These are phyloP conservation scores for Antechinus flavipes DNA, from an alignment of 2,113 vertebrate genomes.

Conservation along the genomic window DNA sequence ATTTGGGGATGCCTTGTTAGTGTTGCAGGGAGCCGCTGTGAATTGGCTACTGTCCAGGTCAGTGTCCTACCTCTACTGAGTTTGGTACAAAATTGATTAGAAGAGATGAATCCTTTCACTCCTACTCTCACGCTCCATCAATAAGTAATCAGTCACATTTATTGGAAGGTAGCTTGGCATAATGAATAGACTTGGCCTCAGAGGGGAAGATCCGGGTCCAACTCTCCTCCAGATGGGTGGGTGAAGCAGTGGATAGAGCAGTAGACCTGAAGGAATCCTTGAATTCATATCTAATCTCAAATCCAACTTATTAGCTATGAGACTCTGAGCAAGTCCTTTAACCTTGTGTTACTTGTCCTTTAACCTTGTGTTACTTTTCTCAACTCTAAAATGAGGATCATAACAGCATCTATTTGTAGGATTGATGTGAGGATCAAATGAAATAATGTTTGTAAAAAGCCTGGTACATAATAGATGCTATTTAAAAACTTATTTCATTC, in stretches of 20 bases:
- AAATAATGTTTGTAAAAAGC: neutral
- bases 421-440: neutral
- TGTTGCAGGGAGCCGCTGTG: accelerated
- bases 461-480: neutral
- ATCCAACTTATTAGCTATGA: neutral
- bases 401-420: neutral
- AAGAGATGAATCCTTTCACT: neutral
- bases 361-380: neutral
- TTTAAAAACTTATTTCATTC: neutral
- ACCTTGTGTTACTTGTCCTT: neutral
- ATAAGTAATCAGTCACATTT: neutral
- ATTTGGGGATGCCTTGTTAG: too few species aligned
- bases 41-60: accelerated
- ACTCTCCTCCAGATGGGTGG: neutral
- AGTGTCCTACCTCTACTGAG: neutral
- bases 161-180: neutral
- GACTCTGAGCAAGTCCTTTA: neutral
- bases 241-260: neutral
- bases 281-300: neutral
- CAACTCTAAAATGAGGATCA: neutral
- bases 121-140: neutral
- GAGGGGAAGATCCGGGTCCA: neutral
- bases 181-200: neutral
- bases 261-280: neutral
- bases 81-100: neutral